Evolutionary conservation across 2,113 vertebrate species (phyloP), one percentile per base, ranked within the genome.

Genomic region (Australoheros scitulus): DNA sequence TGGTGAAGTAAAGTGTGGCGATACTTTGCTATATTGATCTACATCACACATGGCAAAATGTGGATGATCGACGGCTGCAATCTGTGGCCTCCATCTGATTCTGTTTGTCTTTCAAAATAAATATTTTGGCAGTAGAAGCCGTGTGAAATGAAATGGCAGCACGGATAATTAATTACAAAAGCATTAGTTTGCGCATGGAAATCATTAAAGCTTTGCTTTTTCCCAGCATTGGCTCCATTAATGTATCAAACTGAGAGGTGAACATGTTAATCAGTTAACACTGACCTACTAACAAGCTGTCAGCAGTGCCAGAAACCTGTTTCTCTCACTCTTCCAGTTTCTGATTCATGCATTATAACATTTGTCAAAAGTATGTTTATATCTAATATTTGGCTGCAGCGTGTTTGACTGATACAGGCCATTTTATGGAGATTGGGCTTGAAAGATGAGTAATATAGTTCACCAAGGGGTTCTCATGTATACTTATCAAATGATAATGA

Each of bases 231-330:
- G 10, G 24, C 65, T 36, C 14, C 58, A 80, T 41, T 18, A 56
- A n/a, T 18, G 26, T 47, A 38, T 61, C 32, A 50, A 8, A 50
- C 15, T 36, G 11, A 61, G 61, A 58, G 18, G 26, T 24, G 2
- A 55, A 55, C 81, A 84, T 70, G 65, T 70, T 4, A 70, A 50
- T 70, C 65, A 70, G 15, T 50, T 70, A 50, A 70, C 15, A 26
- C 41, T 2, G 64, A 68, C 22, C 41, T 24, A 68, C 47, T 70
- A 20, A 70, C 6, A 3, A 29, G 43, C 61, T 84, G 89, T 87
- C 89, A 84, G 72, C 75, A 1, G 18, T 70, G 47, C 64, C 41
- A 70, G 64, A 29, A 70, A 70, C 89, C 50, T 77, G 82, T 87
- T 87, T 81, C 59, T 60, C 2, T 81, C 50, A 59, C 74, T 56